Evolutionary conservation across 2,888 invertebrate genomes (phyloP), one percentile per base, ranked within the genome.

Genomic region (Cancer borealis): DNA sequence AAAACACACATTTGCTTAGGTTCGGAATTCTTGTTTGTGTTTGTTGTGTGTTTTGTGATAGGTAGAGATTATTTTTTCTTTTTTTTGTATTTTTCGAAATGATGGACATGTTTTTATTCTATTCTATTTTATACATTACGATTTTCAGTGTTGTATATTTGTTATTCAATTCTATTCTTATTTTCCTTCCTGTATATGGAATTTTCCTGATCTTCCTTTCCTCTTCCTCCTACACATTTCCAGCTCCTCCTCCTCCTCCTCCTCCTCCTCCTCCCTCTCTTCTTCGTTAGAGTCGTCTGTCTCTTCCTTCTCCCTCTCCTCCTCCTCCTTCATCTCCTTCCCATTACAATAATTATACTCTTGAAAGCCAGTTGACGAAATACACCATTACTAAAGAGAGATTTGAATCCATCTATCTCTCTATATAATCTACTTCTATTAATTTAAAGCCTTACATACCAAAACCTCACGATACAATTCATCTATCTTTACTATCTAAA

Each of bases 311-410:
- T 79, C 79, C n/a, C 21, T 21, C 30, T 79, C 79, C 30, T 79
- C 79, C 79, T 79, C 79, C 79, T 79, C 79, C 79, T 79, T 10
- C 79, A 21, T 21, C 79, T 79, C 79, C 79, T 79, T 30, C 30
- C 30, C 79, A 30, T 79, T 79, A 79, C 30, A 79, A 79, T 79
- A 79, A 79, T 79, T 79, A 30, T 8, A 79, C 79, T 3, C 79
- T 79, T 79, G 79, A 26, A 30, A 79, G 3, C 79, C 2, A 10
- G 30, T 79, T 79, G 30, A 10, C 79, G 30, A 30, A 30, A 79
- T 10, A 54, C 12, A 54, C 54, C 54, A 12, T 54, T 54, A 54
- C 8, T 73, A 3, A 26, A 73, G 21, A n/a, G 26, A 26, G 73
- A n/a, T 73, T 73, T n/a, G 73, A 73, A 14, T 30, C 12, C 30